Evolutionary conservation across 35 echinoderm and acorn worm genomes (phyloP).

Genomic region (Ophiothrix spiculata): DNA sequence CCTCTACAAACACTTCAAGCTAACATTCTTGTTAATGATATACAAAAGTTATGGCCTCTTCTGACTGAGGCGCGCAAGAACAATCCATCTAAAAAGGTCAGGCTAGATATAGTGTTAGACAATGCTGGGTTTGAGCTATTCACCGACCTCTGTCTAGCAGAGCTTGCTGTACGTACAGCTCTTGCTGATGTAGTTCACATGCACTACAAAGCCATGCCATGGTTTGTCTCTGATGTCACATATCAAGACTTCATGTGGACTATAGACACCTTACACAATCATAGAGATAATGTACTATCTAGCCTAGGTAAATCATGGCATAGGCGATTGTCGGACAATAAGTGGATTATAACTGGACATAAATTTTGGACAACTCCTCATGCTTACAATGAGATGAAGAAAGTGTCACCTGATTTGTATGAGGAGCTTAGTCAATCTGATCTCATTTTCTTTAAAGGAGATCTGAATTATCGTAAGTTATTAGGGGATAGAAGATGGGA

Average conservation of each 20-base stretch:
- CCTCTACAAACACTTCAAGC: constrained; percentile 48
- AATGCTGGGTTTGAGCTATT: constrained; percentile 97
- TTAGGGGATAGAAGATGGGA: constrained; percentile 79
- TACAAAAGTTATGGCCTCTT: constrained; percentile 52
- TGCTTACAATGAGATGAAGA: constrained; percentile 71
- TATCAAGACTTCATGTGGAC: constrained; percentile 76
- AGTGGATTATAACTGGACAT: constrained; percentile 65
- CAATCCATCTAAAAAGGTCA: constrained; percentile 15
- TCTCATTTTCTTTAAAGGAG: constrained; percentile 85
- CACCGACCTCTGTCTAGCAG: constrained; percentile 81
- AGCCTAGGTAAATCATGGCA: constrained; percentile 53
- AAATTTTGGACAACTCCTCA: constrained; percentile 88
- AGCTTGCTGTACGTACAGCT: constrained; percentile 43
- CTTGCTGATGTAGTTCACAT: constrained; percentile 59
- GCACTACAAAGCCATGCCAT: constrained; percentile 92
- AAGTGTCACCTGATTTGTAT: constrained; percentile 70
- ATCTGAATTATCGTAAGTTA: constrained; percentile 96
- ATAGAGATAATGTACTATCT: constrained; percentile 30
- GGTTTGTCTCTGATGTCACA: constrained; percentile 93
- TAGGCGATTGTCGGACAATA: constrained; percentile 24
- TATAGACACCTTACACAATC: constrained; percentile 30
- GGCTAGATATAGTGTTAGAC: constrained; percentile 86
- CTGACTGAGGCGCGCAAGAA: constrained; percentile 11
- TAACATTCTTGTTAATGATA: constrained; percentile 76
- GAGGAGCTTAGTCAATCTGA: constrained; percentile 59